phyloP scores from a whole-genome alignment of 2,888 invertebrate genomes.

The Ariolimax columbianus region DNA sequence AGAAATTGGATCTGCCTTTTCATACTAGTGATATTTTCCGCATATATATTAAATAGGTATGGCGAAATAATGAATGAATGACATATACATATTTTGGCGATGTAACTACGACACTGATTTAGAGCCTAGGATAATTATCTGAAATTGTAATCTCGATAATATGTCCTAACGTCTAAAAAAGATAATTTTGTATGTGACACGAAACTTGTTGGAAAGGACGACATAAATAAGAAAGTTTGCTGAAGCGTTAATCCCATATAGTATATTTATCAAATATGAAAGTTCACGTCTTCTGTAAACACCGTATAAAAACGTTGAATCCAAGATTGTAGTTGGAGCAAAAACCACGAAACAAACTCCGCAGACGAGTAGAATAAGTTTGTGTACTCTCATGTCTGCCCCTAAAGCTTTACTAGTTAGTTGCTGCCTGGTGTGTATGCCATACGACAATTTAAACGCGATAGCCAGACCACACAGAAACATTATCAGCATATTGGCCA shows the following conservation, averaged over 20 bases:
- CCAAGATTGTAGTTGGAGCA: background rate
- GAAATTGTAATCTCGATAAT: too few relatives aligned
- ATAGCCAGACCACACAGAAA: background rate
- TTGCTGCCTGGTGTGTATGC: background rate
- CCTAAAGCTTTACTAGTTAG: background rate
- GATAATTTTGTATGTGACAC: background rate
- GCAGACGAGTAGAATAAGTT: conserved; percentile 18
- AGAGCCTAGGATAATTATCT: too few relatives aligned
- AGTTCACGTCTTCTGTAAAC: too few relatives aligned
- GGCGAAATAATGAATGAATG: too few relatives aligned
- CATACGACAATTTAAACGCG: background rate
- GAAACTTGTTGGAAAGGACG: conserved; percentile 10
- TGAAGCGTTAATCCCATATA: conserved; percentile 5
- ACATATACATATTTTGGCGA: too few relatives aligned
- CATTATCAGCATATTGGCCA: background rate
- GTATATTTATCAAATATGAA: background rate
- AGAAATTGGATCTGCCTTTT: too few relatives aligned
- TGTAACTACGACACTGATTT: too few relatives aligned
- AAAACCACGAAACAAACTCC: conserved; percentile 16
- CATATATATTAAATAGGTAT: too few relatives aligned
- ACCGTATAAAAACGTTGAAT: background rate
- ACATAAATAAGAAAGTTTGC: conserved; percentile 26
- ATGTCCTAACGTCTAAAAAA: background rate
- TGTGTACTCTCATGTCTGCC: conserved; percentile 18
- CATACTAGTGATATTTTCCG: too few relatives aligned